Base-by-base conservation (phyloP, 2,888 invertebrate species). In the Agrochola lota region DNA sequence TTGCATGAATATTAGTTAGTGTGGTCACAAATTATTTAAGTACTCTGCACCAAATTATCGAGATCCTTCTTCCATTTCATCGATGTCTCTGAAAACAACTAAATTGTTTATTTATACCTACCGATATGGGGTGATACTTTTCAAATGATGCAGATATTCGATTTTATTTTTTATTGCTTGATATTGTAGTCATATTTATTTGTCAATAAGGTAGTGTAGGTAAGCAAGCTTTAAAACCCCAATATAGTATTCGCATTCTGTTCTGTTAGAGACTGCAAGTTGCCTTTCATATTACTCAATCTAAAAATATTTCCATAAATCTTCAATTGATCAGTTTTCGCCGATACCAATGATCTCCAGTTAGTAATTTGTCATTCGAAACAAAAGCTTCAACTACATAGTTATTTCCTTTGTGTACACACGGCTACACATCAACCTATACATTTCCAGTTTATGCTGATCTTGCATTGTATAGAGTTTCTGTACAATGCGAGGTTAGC, bases 271-370 rank as follows among this genome's bases (percentile, higher is more conserved):
- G 12, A n/a, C 52, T 35, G 46, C n/a, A 46, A 59, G 8, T 79
- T 43, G 17, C 30, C 35, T 40, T 57, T 9, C 40, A 23, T 46
- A 49, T 30, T 40, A 62, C 8, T 62, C 57, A 40, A 64, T 80
- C 40, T 59, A 26, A 43, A 59, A 73, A 64, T 52, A 55, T 73
- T 43, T 52, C 49, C 26, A 59, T 60, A 49, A 62, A 57, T 62
- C 52, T 59, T 59, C 57, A 67, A 83, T 74, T 70, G 60, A 84
- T 83, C 83, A 83, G 83, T 83, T 83, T 83, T 83, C 83, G 85
- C 74, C 64, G 60, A 46, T 49, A 17, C 57, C 71, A 80, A 83
- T 83, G 83, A 83, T 83, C 83, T 84, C 83, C 64, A 69, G 62
- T 52, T 80, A 83, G 55, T 69, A 1, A 62, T 62, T 72, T 75